Percentiles rank a stretch among this genome's conserved stretches.
Conservation (phyloP, 2,888 invertebrate species). For the Molorchus minor region DNA sequence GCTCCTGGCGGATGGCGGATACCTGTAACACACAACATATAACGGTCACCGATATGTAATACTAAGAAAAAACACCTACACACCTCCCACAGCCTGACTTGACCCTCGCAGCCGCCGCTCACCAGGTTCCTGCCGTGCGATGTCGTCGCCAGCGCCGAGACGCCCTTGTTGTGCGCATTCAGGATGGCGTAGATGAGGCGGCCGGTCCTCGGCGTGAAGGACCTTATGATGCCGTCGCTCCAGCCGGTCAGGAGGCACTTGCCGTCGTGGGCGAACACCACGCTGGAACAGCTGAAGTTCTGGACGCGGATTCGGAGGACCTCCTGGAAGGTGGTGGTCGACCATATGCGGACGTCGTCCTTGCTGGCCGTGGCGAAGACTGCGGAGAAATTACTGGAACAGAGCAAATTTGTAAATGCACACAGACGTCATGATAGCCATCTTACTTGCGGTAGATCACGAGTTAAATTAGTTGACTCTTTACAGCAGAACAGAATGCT, state of each 20-base stretch:
- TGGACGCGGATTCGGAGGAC: slow-evolving; percentile 83
- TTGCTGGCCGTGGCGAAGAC: slow-evolving; percentile 89
- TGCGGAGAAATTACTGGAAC: slow-evolving; percentile 76
- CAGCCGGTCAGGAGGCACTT: slow-evolving; percentile 83
- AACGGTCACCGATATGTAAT: neutral
- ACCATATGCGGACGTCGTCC: slow-evolving; percentile 89
- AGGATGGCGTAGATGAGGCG: slow-evolving; percentile 82
- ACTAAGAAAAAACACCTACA: slow-evolving; percentile 62
- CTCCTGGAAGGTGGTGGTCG: slow-evolving; percentile 77
- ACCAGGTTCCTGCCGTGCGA: slow-evolving; percentile 76
- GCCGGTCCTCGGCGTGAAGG: slow-evolving; percentile 85
- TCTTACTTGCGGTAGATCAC: no score
- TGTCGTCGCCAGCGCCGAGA: slow-evolving; percentile 82
- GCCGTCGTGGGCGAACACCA: slow-evolving; percentile 82
- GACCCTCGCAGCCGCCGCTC: slow-evolving; percentile 93
- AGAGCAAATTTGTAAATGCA: no score
- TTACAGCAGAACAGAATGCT: no score
- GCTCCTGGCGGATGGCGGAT: slow-evolving; percentile 64
- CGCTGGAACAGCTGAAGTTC: slow-evolving; percentile 85
- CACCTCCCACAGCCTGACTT: slow-evolving; percentile 85
- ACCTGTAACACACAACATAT: neutral
- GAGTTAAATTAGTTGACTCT: no score
- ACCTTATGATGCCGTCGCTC: slow-evolving; percentile 84
- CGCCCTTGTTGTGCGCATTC: slow-evolving; percentile 90
- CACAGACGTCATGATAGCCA: no score